These are phyloP conservation scores for Beris morrisii DNA, from an alignment of 2,888 invertebrate species.

Conservation along the genomic window DNA sequence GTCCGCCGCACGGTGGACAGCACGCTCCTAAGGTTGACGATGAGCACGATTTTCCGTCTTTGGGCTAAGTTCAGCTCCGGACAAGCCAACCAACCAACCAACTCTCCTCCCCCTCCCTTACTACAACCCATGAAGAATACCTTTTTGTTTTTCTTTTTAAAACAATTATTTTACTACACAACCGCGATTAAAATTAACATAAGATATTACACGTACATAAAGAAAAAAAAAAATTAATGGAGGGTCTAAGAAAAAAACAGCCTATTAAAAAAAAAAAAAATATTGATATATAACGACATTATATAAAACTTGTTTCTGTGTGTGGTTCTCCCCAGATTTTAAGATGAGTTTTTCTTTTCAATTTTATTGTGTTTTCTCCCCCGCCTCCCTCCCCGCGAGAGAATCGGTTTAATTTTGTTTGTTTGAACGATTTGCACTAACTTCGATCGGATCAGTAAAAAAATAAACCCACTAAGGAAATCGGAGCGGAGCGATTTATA, in stretches of 20 bases:
- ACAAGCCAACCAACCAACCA: background rate
- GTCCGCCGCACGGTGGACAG: slow-evolving; percentile 47
- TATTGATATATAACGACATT: no score
- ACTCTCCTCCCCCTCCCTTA: background rate
- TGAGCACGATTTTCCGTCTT: slow-evolving; percentile 92
- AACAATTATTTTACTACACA: background rate
- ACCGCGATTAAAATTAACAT: slow-evolving; percentile 10
- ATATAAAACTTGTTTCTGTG: no score
- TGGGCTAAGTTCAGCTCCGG: slow-evolving; percentile 66
- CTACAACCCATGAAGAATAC: background rate
- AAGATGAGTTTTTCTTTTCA: no score
- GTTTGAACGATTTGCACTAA: no score
- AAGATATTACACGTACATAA: slow-evolving; percentile 16
- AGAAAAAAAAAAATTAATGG: background rate
- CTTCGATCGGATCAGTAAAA: no score
- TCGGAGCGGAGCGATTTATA: no score
- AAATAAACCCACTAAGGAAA: no score
- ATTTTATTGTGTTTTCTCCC: no score
- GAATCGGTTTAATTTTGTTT: no score
- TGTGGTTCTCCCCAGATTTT: no score
- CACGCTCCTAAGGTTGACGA: slow-evolving; percentile 88
- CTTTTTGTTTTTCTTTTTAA: background rate
- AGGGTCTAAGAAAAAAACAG: background rate
- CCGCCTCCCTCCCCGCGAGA: no score
- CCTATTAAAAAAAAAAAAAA: no score